These are phyloP conservation scores for Megastigmus dorsalis DNA, from an alignment of 2,888 invertebrate species.

Conservation along the genomic window DNA sequence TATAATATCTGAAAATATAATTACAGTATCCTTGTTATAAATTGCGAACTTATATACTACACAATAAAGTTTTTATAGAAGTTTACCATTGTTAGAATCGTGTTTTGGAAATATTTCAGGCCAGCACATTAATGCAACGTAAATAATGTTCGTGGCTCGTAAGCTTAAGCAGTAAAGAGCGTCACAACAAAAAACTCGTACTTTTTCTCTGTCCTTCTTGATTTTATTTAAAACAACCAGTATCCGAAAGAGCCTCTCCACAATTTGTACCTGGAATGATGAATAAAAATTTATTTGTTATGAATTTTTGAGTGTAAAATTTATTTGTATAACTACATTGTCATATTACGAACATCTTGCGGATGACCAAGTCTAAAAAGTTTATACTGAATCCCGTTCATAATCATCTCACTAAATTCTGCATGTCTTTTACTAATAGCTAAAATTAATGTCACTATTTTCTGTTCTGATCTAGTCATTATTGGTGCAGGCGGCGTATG, in stretches of 20 bases:
- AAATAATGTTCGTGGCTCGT: constrained; percentile 70
- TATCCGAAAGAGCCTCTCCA: constrained; percentile 63
- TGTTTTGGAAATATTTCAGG: constrained; percentile 74
- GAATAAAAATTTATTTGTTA: constrained; percentile 43
- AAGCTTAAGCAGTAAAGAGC: constrained; percentile 73
- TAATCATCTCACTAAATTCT: constrained; percentile 59
- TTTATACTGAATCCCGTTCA: constrained; percentile 62
- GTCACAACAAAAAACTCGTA: constrained; percentile 74
- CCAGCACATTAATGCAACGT: constrained; percentile 73
- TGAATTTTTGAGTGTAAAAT: constrained; percentile 12
- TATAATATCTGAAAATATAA: constrained; percentile 67
- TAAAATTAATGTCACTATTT: constrained; percentile 70
- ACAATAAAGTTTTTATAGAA: constrained; percentile 48
- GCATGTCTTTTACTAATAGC: constrained; percentile 66
- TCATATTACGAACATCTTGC: constrained; percentile 48
- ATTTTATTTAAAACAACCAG: constrained; percentile 64
- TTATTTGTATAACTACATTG: neutral
- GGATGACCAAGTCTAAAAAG: constrained; percentile 60
- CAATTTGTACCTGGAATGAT: constrained; percentile 55
- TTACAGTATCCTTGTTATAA: constrained; percentile 35
- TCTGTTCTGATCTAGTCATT: constrained; percentile 73
- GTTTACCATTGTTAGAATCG: constrained; percentile 61
- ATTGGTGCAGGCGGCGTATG: constrained; percentile 75
- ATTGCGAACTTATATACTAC: constrained; percentile 46
- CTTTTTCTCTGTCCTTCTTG: constrained; percentile 72